These are phyloP conservation scores for Semicossyphus pulcher DNA, from an alignment of 2,113 vertebrate species.

Conservation along the genomic window DNA sequence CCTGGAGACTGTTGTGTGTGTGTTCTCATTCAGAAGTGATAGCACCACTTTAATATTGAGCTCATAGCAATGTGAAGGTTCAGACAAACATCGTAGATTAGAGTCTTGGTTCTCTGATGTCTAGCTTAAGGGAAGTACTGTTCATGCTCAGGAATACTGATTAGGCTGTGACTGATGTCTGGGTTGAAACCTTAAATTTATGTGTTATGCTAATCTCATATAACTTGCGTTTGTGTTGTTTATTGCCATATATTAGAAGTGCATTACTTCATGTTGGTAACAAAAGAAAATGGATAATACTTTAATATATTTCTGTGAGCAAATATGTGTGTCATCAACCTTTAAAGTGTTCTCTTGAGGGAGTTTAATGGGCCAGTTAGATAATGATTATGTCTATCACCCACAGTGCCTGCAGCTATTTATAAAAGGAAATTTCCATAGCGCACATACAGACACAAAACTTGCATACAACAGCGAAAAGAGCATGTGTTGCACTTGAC, in stretches of 20 bases:
- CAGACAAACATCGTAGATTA: conserved; percentile 54
- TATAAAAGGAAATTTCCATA: not conserved
- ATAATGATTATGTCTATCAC: conserved; percentile 5
- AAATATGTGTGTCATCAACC: conserved; percentile 3
- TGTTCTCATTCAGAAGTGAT: conserved; percentile 15
- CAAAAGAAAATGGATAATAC: not conserved
- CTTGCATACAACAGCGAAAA: not conserved
- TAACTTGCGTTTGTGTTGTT: not conserved
- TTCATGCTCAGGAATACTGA: conserved; percentile 39
- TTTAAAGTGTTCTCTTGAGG: conserved; percentile 3
- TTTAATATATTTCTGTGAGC: not conserved
- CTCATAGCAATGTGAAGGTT: conserved; percentile 43
- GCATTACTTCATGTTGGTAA: not conserved
- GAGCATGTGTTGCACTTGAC: not conserved
- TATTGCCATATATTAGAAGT: not conserved
- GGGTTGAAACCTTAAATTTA: not conserved
- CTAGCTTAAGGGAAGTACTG: conserved; percentile 8
- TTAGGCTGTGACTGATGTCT: not conserved
- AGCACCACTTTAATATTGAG: conserved; percentile 47
- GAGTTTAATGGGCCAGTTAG: conserved; percentile 21
- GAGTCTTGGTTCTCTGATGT: conserved; percentile 33
- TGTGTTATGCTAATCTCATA: not conserved
- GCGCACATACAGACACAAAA: not conserved
- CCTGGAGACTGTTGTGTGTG: not conserved
- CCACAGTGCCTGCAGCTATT: not conserved